phyloP scores from a whole-genome alignment of 2,888 invertebrate genomes.

The Caenorhabditis sulstoni region DNA sequence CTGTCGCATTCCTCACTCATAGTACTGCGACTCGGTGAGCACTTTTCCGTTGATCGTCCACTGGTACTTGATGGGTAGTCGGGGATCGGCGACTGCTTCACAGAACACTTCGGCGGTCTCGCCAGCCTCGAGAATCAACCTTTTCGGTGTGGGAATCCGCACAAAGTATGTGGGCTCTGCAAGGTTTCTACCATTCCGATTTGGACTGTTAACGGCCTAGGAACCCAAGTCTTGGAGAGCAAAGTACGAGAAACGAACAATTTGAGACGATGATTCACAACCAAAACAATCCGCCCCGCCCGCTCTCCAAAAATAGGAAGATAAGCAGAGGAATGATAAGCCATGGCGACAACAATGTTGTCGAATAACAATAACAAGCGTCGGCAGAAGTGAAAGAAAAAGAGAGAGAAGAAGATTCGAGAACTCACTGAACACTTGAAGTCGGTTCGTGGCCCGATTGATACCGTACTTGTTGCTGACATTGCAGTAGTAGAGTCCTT shows the following conservation, averaged over 20 bases:
- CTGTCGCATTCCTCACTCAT: conserved; percentile 54
- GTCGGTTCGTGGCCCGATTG: conserved; percentile 76
- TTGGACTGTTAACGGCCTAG: too few relatives aligned
- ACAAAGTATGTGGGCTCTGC: conserved; percentile 79
- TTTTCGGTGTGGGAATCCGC: conserved; percentile 74
- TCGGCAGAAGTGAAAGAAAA: neutral
- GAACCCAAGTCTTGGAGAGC: neutral
- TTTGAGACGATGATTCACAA: conserved; percentile 13
- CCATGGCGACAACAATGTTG: conserved; percentile 3
- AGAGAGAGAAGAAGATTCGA: neutral
- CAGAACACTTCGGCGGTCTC: conserved; percentile 70
- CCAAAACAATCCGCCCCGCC: neutral
- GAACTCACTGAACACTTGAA: conserved; percentile 79
- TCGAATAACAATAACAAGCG: conserved; percentile 1
- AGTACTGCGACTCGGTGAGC: conserved; percentile 64
- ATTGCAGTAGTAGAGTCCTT: conserved; percentile 80
- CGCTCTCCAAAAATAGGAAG: conserved; percentile 10
- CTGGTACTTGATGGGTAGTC: conserved; percentile 74
- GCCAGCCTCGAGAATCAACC: conserved; percentile 74
- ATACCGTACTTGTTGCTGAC: conserved; percentile 80
- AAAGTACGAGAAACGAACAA: conserved; percentile 23
- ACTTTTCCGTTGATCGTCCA: conserved; percentile 76
- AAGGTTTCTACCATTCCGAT: conserved; percentile 18
- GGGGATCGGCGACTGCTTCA: conserved; percentile 75
- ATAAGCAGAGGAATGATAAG: neutral